Conservation (phyloP, 1,140 invertebrate genomes). For the Bombus huntii region DNA sequence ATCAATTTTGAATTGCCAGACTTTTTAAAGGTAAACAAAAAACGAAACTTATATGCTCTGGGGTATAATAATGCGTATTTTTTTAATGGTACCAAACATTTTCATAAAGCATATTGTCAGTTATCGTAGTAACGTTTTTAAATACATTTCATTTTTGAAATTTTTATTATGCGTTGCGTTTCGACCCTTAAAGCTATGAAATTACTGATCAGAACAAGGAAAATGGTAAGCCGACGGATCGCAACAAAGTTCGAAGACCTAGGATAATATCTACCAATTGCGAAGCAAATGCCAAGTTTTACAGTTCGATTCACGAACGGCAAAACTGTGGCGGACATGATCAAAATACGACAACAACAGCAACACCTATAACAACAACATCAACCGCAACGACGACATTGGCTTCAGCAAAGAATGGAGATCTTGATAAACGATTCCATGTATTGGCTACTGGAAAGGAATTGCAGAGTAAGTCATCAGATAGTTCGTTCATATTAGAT, state of each 20-base stretch:
- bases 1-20: slow-evolving; percentile 92
- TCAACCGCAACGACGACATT: background rate
- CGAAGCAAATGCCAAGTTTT: slow-evolving; percentile 78
- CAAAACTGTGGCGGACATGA: slow-evolving; percentile 53
- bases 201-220: slow-evolving; percentile 79
- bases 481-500: slow-evolving; percentile 69
- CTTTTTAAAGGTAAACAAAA: slow-evolving; percentile 86
- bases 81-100: background rate
- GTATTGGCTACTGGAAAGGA: slow-evolving; percentile 51
- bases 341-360: slow-evolving; percentile 5
- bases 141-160: slow-evolving; percentile 26
- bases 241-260: slow-evolving; percentile 76
- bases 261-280: slow-evolving; percentile 68
- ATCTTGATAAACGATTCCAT: slow-evolving; percentile 52
- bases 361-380: slow-evolving; percentile 5
- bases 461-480: slow-evolving; percentile 53
- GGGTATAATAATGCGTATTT: background rate
- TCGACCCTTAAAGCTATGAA: slow-evolving; percentile 64
- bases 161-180: slow-evolving; percentile 47
- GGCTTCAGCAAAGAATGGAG: slow-evolving; percentile 30
- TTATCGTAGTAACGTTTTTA: slow-evolving; percentile 25
- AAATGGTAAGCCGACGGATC: slow-evolving; percentile 76
- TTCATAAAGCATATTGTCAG: background rate
- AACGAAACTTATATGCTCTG: background rate
- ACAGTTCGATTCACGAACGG: slow-evolving; percentile 74